Base-by-base conservation (phyloP, 2,888 invertebrate species). In the Heliothis peltigera region DNA sequence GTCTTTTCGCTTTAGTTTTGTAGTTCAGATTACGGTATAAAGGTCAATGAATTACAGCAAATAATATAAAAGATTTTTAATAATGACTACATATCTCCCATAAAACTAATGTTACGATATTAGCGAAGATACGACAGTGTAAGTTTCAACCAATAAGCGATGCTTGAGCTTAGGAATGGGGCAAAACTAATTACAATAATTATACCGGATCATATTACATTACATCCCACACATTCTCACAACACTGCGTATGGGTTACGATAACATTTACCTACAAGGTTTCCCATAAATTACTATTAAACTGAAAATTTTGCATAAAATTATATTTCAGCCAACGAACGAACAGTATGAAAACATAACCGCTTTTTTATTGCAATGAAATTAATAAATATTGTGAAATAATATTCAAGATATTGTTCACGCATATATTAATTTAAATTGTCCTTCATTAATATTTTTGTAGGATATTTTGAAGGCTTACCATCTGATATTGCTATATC, bases 171-270 rank as follows among this genome's bases (percentile, higher is more conserved):
- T 35, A 47, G 19, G 32, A 48, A 53, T 60, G 18, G 12, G 22
- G 0, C 18, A 43, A 43, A 59, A 64, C 4, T 39, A 68, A 60
- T 48, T 35, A n/a, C 5, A 60, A 65, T 60, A 42, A 56, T 60
- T 46, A 56, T 21, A 61, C 35, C 42, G 35, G 54, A 61, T 67
- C 46, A 54, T 59, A 49, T 72, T 61, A 61, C 72, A 71, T 55
- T 52, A 55, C 22, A 35, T 47, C 15, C 47, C 32, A 18, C 21
- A 28, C 25, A 42, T 51, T 54, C 35, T 62, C 28, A 52, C n/a
- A n/a, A n/a, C 55, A 59, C 47, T 21, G 28, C 10, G 55, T 55
- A 48, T 19, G 19, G 25, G 55, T 64, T 47, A 59, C 47, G 55
- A 55, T 77, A 28, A 10, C 10, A 28, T 7, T 7, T 25, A 66